A percentile compares a stretch with the other conserved stretches of the same genome.
These are phyloP conservation scores for Scleropages formosus DNA, from an alignment of 2,797 vertebrate species.

Conservation along the genomic window DNA sequence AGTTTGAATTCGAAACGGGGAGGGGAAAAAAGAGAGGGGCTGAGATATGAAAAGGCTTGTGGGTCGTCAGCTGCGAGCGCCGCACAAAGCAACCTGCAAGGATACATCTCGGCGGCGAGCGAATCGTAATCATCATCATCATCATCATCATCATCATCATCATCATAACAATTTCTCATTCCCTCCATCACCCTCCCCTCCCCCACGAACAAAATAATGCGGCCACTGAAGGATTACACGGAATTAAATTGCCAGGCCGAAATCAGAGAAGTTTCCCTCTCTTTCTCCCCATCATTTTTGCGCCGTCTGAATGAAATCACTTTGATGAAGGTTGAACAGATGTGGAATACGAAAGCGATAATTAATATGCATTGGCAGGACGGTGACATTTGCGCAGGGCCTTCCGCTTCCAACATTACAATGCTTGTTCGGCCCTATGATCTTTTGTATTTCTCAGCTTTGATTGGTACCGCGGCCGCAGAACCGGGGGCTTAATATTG, in stretches of 20 bases:
- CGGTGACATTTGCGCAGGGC: conserved; percentile 15
- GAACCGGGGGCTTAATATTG: background rate
- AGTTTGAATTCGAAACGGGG: conserved; percentile 61
- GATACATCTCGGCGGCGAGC: background rate
- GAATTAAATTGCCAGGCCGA: background rate
- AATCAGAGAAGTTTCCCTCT: conserved; percentile 12
- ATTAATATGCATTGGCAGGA: conserved; percentile 23
- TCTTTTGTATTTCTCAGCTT: background rate
- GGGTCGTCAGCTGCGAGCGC: conserved; percentile 27
- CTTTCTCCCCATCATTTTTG: background rate
- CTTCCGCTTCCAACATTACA: background rate
- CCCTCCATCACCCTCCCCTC: too few species aligned
- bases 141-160: conserved; percentile 20
- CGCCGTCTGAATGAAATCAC: conserved; percentile 10
- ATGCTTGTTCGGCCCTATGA: background rate
- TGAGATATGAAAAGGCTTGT: conserved; percentile 19
- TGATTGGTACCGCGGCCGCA: background rate
- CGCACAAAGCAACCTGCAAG: background rate
- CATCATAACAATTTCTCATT: background rate
- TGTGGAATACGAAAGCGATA: conserved; percentile 15
- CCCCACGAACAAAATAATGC: conserved; percentile 8
- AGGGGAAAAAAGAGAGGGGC: conserved; percentile 27
- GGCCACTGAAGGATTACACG: background rate
- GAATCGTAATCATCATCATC: conserved; percentile 14
- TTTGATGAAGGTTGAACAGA: conserved; percentile 28